Evolutionary conservation across 2,797 vertebrate species (phyloP).

Genomic region (Lophius americanus): DNA sequence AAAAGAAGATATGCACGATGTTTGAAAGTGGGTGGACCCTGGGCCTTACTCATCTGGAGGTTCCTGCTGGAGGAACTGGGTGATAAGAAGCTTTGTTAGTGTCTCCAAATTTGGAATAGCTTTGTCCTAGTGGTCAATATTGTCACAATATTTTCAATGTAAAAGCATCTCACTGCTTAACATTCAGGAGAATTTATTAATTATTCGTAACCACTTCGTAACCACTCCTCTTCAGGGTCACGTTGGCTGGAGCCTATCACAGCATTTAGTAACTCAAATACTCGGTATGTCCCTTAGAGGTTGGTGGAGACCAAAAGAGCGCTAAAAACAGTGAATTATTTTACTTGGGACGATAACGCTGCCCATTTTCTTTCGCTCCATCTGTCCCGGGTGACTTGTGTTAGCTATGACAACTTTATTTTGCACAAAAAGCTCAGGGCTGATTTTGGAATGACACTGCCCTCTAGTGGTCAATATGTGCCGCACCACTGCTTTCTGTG

Average conservation of each 20-base stretch:
- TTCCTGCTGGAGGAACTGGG: too few relatives aligned
- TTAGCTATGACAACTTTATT: not conserved
- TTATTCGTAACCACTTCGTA: too few relatives aligned
- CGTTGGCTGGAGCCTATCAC: too few relatives aligned
- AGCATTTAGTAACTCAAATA: not conserved
- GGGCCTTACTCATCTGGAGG: too few relatives aligned
- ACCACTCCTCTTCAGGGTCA: too few relatives aligned
- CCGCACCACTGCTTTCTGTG: too few relatives aligned
- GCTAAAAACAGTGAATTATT: not conserved
- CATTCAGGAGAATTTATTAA: not conserved
- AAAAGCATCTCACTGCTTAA: not conserved
- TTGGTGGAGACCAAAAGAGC: slow-evolving; percentile 8
- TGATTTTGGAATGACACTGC: not conserved
- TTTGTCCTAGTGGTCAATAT: too few relatives aligned
- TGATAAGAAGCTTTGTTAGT: too few relatives aligned
- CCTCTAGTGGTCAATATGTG: not conserved
- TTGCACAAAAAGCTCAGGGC: not conserved
- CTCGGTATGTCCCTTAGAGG: not conserved
- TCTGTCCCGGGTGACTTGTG: not conserved
- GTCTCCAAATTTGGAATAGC: too few relatives aligned
- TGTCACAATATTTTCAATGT: not conserved
- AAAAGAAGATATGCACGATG: too few relatives aligned
- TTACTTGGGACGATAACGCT: not conserved
- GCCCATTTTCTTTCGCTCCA: not conserved
- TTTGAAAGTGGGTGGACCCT: too few relatives aligned